Conservation (phyloP, 2,797 vertebrate species). For the Fistularia tabacaria region DNA sequence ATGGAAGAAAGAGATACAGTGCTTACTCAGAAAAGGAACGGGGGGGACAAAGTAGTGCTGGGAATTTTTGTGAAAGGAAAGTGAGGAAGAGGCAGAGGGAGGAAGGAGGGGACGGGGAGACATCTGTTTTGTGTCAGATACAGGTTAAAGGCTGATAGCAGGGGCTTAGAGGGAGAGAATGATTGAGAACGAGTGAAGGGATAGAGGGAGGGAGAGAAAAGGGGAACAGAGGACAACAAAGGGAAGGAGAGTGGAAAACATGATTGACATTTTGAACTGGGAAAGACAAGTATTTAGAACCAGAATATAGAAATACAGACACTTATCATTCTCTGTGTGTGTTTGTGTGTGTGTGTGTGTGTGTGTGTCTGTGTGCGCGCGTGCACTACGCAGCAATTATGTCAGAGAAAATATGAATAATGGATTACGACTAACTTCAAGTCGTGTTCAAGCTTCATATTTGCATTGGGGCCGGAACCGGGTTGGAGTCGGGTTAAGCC, state of each 20-base stretch:
- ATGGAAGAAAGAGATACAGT: constrained; percentile 1
- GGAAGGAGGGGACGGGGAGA: constrained; percentile 46
- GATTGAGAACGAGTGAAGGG: constrained; percentile 21
- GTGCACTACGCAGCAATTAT: no score
- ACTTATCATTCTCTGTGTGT: no score
- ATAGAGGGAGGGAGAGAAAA: constrained; percentile 20
- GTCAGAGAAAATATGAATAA: no score
- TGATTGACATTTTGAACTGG: constrained; percentile 54
- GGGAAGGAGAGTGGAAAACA: constrained; percentile 48
- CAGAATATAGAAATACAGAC: no score
- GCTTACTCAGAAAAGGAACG: no score
- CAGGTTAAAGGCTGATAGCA: constrained; percentile 62
- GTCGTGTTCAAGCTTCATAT: no score
- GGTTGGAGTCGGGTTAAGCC: constrained; percentile 5
- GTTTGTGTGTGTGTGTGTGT: no score
- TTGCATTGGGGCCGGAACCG: no score
- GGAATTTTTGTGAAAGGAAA: constrained; percentile 16
- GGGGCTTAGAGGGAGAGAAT: constrained; percentile 25
- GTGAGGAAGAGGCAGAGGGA: constrained; percentile 51
- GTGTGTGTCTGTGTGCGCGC: no score
- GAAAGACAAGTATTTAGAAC: constrained; percentile 40
- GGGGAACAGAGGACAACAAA: constrained; percentile 48
- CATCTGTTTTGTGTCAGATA: constrained; percentile 69
- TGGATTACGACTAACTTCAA: no score
- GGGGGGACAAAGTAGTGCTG: constrained; percentile 6